Evolutionary conservation across 2,113 vertebrate species (phyloP), one percentile per base, ranked within the genome.

Genomic region (Ia io): DNA sequence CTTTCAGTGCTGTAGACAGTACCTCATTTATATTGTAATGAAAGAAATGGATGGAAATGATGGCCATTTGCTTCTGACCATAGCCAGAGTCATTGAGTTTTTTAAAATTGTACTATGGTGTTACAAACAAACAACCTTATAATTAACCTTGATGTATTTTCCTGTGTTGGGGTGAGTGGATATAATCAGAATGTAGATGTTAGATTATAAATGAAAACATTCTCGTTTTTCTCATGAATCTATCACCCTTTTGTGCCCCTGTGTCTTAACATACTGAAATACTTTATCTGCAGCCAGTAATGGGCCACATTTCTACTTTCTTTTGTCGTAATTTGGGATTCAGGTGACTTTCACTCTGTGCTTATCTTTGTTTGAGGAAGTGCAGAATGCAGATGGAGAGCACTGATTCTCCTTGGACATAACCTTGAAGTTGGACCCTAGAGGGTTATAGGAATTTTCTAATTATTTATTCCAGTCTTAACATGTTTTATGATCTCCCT

Each of bases 401-500:
- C 22, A 23, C 87, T 90, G 79, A 92, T 93, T 96, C 90, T 96
- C 96, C 95, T 96, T 96, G 89, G 79, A 89, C 20, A 63, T 94
- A 95, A 96, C 96, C 93, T 96, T 97, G 92, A 95, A 93, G 84
- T 87, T 93, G 65, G 74, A 94, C 90, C 92, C 76, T 49, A 74
- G 92, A 90, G 90, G 67, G 37, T 95, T 90, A 59, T 91, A 95
- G 90, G 56, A 96, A 95, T 91, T 96, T 95, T 97, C 94, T 32
- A 93, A 93, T 97, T 92, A 92, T 97, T 96, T 97, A 91, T 84
- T 97, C 85, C 82, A 83, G 13, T 69, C 95, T 96, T 95, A 96
- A 95, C 53, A 84, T 87, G 94, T 17, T 3, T 91, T 97, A 90
- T 85, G 95, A n/a, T 86, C 94, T 96, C 84, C 82, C 49, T 92